Base-by-base conservation (phyloP, 1,140 invertebrate genomes). In the Papilio polyxenes region DNA sequence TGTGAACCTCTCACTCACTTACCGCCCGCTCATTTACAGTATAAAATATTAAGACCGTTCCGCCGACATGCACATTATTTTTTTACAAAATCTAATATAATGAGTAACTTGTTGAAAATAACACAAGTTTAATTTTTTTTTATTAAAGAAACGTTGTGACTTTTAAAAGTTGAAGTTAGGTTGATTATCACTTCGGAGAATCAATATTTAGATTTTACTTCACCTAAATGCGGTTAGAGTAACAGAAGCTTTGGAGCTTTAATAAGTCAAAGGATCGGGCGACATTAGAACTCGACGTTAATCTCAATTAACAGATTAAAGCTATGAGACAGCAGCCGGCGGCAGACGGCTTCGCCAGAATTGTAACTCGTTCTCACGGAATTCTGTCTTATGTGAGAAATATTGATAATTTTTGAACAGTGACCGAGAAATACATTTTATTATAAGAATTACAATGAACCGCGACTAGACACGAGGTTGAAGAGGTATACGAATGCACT, bases 401-500 rank as follows among this genome's bases (percentile, higher is more conserved):
- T 15, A 17, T 23, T 62, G 2, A 20, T 20, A 23, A 2, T 3
- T 9, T 62, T 23, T 62, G n/a, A 23, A 9, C 1, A 9, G n/a
- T 62, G 20, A 62, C 17, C 20, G 20, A 62, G n/a, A 20, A 9
- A 62, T 62, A 23, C 23, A 31, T 31, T 31, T 31, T 31, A 31
- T 31, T 31, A 31, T 44, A 44, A 6, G 7, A 44, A 44, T 44
- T 6, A 44, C 40, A 44, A 6, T 44, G 40, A 4, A 7, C 40
- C 40, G 40, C 40, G 40, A 3, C 40, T 44, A 7, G 40, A 44
- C 4, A 44, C 40, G 40, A 44, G 40, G 40, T 44, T 7, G 1
- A 8, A 20, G 8, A 20, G 56, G 2, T 59, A 9, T 59, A 20
- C 0, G 8, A 20, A 59, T 20, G 6, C 3, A 80, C 96, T 95